Evolutionary conservation across 2,797 vertebrate genomes (phyloP), one percentile per base, ranked within the genome.

Genomic region (Petrocephalus schoutedeni): DNA sequence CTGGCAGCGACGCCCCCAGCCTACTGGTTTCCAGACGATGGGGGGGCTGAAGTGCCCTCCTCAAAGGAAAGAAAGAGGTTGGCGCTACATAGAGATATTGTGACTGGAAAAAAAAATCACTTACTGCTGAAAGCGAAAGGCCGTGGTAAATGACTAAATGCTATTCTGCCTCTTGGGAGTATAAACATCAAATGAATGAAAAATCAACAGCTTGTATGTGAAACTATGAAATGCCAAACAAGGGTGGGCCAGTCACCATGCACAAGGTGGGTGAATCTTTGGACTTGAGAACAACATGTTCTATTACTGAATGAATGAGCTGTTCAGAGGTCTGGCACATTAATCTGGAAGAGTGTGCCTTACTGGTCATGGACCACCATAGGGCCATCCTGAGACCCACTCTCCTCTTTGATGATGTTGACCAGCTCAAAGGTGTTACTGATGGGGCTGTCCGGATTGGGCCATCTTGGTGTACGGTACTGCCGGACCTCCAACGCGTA

Each of bases 381-480:
- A 0, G 97, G 96, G 7, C 96, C 96, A 51, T 97, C 97, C 87
- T 96, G 94, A 58, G 21, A 95, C 54, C 95, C 92, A 88, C 95
- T 95, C 94, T 96, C 96, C 89, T 98, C 97, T 93, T 96, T 96
- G 92, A 99, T 97, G 41, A 95, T 88, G 93, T 93, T 96, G 92
- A 98, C 94, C 83, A 99, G 94, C 91, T 99, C 97, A 91, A 99
- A 99, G 49, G 97, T 96, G 96, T 98, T 98, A 91, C 98, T 97
- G 92, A 99, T 98, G 57, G 97, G 97, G 71, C 97, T 97, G 93
- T 99, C 98, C 0, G 98, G 98, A 94, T 99, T 98, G 87, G 98
- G 98, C 98, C 98, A 99, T 90, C 95, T 97, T 91, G 97, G 93
- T 90, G 96, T 94, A 91, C 96, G 96, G 92, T 96, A 99, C 94